Evolutionary conservation across 2,888 invertebrate genomes (phyloP).

Genomic region (Agrotis segetum): DNA sequence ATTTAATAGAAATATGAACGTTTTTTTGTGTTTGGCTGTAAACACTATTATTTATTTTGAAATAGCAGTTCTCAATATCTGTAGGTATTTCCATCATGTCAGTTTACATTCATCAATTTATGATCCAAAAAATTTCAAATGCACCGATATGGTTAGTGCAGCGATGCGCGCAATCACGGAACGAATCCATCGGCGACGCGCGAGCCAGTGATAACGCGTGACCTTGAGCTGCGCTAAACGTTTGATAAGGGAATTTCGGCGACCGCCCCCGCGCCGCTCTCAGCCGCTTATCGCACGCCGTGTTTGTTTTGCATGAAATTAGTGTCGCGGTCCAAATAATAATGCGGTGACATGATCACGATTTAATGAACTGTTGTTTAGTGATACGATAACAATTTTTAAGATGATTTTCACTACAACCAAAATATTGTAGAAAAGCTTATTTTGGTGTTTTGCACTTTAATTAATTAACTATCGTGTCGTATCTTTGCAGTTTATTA

Average conservation of each 20-base stretch:
- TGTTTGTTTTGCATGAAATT: conserved; percentile 88
- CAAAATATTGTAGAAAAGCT: background rate
- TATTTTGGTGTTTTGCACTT: background rate
- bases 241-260: conserved; percentile 89
- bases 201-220: conserved; percentile 84
- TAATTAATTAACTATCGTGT: conserved; percentile 1
- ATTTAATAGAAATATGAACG: no score
- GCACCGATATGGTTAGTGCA: conserved; percentile 71
- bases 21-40: background rate
- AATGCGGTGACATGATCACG: conserved; percentile 79
- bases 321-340: conserved; percentile 80
- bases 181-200: conserved; percentile 81
- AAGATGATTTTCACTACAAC: conserved; percentile 36
- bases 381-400: conserved; percentile 71
- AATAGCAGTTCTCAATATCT: background rate
- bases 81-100: background rate
- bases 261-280: conserved; percentile 72
- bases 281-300: conserved; percentile 78
- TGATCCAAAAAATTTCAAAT: conserved; percentile 56
- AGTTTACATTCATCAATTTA: conserved; percentile 20
- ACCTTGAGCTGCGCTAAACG: conserved; percentile 85
- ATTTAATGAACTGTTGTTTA: conserved; percentile 77
- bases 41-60: background rate
- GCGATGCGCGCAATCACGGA: conserved; percentile 83
- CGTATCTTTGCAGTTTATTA: background rate